Evolutionary conservation across 2,888 invertebrate species (phyloP).

Genomic region (Caenorhabditis angaria): DNA sequence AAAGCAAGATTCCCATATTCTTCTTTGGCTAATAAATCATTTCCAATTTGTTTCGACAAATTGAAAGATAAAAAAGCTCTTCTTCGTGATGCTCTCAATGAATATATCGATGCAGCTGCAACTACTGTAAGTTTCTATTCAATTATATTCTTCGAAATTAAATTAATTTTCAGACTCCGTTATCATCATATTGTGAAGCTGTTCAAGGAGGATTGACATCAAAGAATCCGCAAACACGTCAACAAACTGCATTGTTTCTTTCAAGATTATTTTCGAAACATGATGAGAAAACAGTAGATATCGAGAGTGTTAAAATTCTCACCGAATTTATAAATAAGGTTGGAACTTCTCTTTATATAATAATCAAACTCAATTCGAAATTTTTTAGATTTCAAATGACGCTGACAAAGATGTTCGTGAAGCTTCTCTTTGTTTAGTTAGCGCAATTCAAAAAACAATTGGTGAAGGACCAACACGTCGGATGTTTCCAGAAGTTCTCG

Average conservation of each 20-base stretch:
- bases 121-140: conserved; percentile 21
- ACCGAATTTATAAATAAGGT: conserved; percentile 40
- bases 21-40: conserved; percentile 79
- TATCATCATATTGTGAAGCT: conserved; percentile 79
- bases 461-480: conserved; percentile 88
- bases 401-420: conserved; percentile 50
- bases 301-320: conserved; percentile 73
- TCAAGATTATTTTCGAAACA: conserved; percentile 31
- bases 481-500: conserved; percentile 82
- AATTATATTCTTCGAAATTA: neutral
- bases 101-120: conserved; percentile 89
- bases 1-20: conserved; percentile 89
- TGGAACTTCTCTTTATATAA: neutral
- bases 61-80: conserved; percentile 95
- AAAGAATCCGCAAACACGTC: conserved; percentile 74
- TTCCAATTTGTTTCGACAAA: conserved; percentile 84
- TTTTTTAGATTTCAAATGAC: conserved; percentile 32
- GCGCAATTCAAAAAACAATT: conserved; percentile 89
- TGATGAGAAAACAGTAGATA: conserved; percentile 69
- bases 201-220: conserved; percentile 79
- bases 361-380: neutral
- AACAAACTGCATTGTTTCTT: conserved; percentile 71
- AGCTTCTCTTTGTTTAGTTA: conserved; percentile 78
- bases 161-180: conserved; percentile 78
- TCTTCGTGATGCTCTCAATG: conserved; percentile 85